phyloP scores from a whole-genome alignment of 1,140 invertebrate species.

The Sitophilus oryzae region DNA sequence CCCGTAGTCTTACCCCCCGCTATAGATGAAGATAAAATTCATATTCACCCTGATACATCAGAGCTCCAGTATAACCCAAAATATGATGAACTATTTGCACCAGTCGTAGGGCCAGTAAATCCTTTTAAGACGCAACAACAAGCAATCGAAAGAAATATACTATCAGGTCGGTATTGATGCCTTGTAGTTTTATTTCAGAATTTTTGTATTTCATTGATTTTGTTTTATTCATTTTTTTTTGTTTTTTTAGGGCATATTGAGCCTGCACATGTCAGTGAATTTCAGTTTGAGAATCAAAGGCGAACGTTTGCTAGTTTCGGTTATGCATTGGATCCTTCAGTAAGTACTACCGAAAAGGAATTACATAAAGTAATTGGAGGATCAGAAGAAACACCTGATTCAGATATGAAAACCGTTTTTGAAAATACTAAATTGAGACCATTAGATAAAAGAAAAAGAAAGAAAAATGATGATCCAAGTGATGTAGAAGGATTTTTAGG shows the following conservation, averaged over 20 bases:
- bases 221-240: not conserved
- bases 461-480: constrained; percentile 81
- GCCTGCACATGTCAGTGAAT: constrained; percentile 90
- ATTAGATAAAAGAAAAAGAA: constrained; percentile 68
- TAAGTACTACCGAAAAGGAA: constrained; percentile 59
- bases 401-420: constrained; percentile 74
- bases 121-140: constrained; percentile 87
- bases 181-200: not conserved
- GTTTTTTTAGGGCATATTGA: constrained; percentile 76
- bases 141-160: constrained; percentile 79
- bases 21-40: constrained; percentile 50
- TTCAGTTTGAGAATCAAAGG: constrained; percentile 97
- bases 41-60: constrained; percentile 66
- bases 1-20: constrained; percentile 71
- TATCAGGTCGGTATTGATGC: constrained; percentile 51
- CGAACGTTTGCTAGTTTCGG: constrained; percentile 92
- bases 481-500: constrained; percentile 89
- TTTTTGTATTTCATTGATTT: too few relatives aligned
- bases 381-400: constrained; percentile 27
- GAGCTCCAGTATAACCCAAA: constrained; percentile 90
- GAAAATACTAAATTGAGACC: constrained; percentile 68
- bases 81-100: constrained; percentile 93
- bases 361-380: constrained; percentile 59
- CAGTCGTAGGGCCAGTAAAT: constrained; percentile 83
- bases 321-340: constrained; percentile 92